Base-by-base conservation (phyloP, 2,113 vertebrate species). In the Nerophis ophidion region DNA sequence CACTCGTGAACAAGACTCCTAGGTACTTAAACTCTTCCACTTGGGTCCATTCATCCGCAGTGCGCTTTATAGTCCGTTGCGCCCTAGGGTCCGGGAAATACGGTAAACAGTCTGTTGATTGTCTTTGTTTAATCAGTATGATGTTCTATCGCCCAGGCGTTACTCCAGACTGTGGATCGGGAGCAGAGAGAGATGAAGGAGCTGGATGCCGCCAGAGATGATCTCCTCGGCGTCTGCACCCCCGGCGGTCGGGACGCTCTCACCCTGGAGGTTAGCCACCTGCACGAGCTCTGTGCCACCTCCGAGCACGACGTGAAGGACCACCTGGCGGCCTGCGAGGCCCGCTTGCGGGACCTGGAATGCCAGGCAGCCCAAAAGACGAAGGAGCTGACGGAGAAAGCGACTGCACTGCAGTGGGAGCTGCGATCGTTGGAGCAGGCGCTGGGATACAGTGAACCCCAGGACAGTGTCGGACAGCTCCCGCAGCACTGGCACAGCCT, bases 161-260 rank as follows among this genome's bases (percentile, higher is more conserved):
- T 91, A 69, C 84, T 91, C 17, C 87, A 86, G 79, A 91, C 90
- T 0, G 80, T 86, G 45, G 69, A 81, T 56, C 61, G 89, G 47
- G 89, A 90, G 66, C 72, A 87, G 61, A 83, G 48, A 16, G 89
- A 90, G 63, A 85, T 90, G 84, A 72, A 38, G 63, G 87, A 90
- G 14, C 72, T 91, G 50, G 82, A 89, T 56, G 17, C 65, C 3
- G 66, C 84, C 54, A 76, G 76, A 63, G 84, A 87, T 61, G 60
- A 65, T 13, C 68, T 91, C 66, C 61, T 86, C 57, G 34, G n/a
- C n/a, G 63, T 83, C 19, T 90, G 88, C 60, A 86, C 81, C 5
- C 68, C 86, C 0, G 88, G 76, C 7, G 89, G 90, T 15, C 76
- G 12, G 8, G 84, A 83, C 26, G 68, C 87, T 0, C 69, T 91